Conservation (phyloP, 2,113 vertebrate genomes). For the Willisornis vidua region DNA sequence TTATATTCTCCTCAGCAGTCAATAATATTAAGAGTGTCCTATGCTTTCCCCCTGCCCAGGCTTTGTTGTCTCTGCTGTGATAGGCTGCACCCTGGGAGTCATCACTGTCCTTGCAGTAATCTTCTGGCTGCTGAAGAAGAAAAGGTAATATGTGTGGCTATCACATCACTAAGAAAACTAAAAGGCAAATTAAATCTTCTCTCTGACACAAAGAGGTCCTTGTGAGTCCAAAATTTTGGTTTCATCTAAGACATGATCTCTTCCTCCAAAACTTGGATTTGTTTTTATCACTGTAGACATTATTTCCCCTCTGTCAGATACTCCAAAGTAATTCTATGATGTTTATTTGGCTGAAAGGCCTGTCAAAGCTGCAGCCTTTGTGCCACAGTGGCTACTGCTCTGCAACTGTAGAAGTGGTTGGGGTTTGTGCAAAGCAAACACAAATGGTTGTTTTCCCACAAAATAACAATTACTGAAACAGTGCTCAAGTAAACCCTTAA, state of each 20-base stretch:
- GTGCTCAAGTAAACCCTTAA: neutral
- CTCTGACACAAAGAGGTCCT: neutral
- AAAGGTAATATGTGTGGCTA: conserved; percentile 75
- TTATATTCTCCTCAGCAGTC: neutral
- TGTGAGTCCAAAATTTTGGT: neutral
- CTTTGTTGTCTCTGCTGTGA: conserved; percentile 73
- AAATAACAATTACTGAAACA: neutral
- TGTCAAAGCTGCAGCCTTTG: neutral
- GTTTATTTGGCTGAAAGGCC: neutral
- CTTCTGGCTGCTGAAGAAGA: conserved; percentile 78
- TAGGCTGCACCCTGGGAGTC: conserved; percentile 75
- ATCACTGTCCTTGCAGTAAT: conserved; percentile 70
- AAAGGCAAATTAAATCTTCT: neutral
- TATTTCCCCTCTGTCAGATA: neutral
- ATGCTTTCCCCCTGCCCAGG: conserved; percentile 71
- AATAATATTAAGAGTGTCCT: neutral
- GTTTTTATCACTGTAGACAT: neutral
- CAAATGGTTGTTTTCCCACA: neutral
- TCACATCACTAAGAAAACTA: neutral
- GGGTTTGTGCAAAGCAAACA: neutral
- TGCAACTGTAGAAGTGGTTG: neutral
- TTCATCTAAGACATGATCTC: neutral
- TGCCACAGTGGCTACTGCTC: neutral
- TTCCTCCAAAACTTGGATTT: neutral
- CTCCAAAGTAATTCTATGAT: neutral